phyloP scores from a whole-genome alignment of 2,888 invertebrate species.

The Scrobipalpa costella region DNA sequence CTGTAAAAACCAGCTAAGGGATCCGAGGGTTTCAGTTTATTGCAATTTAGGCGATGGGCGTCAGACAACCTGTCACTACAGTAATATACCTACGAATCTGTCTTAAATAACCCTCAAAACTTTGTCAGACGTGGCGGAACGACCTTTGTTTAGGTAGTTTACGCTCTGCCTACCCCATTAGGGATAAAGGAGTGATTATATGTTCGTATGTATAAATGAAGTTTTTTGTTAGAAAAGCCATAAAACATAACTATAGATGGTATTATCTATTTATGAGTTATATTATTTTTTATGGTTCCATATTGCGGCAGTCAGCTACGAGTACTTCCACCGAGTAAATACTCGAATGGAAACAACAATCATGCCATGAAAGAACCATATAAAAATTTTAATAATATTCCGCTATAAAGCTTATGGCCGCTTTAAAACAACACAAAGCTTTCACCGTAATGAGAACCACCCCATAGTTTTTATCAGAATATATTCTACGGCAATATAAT shows the following conservation, averaged over 20 bases:
- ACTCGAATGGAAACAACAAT: conserved; percentile 14
- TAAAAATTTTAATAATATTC: conserved; percentile 19
- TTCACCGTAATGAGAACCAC: conserved; percentile 58
- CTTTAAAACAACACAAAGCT: conserved; percentile 42
- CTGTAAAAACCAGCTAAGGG: no score
- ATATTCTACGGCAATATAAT: conserved; percentile 37
- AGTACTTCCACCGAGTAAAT: conserved; percentile 8
- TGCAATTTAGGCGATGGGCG: no score
- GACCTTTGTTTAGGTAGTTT: no score
- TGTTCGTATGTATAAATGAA: no score
- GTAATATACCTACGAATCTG: no score
- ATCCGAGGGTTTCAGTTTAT: no score
- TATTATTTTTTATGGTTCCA: background rate
- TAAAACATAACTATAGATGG: background rate
- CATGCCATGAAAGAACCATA: conserved; percentile 10
- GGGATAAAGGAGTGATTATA: no score
- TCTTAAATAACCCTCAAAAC: no score
- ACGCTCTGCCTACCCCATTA: no score
- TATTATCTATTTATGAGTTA: conserved; percentile 1
- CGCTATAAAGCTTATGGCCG: conserved; percentile 11
- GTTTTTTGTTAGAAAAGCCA: background rate
- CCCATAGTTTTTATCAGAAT: conserved; percentile 33
- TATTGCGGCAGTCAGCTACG: background rate
- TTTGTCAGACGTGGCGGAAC: no score
- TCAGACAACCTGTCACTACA: no score